phyloP scores from a whole-genome alignment of 2,888 invertebrate genomes.

The Terebella lapidaria region DNA sequence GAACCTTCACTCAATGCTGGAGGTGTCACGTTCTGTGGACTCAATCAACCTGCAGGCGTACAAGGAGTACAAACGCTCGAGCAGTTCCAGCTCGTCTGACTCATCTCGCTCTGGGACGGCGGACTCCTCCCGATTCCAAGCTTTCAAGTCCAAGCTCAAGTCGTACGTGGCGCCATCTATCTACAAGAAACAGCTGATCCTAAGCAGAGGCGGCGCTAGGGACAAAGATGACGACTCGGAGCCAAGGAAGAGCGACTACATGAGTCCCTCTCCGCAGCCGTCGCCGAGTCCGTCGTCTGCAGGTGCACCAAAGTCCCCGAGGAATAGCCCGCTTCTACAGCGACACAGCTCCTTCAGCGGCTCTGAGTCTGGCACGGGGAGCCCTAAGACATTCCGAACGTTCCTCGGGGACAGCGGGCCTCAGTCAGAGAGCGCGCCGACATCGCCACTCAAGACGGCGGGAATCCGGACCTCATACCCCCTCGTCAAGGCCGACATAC shows the following conservation, averaged over 20 bases:
- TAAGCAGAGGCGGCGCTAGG: not conserved
- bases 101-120: not conserved
- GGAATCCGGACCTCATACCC: not conserved
- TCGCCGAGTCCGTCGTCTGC: not conserved
- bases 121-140: not conserved
- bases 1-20: not conserved
- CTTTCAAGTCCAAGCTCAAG: constrained; percentile 7
- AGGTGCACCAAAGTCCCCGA: not conserved
- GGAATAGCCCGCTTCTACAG: not conserved
- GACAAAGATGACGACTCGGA: not conserved
- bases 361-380: not conserved
- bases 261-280: not conserved
- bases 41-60: not conserved
- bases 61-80: not conserved
- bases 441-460: not conserved
- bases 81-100: not conserved
- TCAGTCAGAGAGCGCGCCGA: not conserved
- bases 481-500: not conserved
- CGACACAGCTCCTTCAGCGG: not conserved
- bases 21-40: not conserved
- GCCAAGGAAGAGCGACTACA: not conserved
- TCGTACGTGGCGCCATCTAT: constrained; percentile 5
- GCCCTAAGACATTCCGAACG: not conserved
- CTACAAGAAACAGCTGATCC: not conserved
- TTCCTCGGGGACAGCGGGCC: not conserved